Evolutionary conservation across 2,113 vertebrate genomes (phyloP), one percentile per base, ranked within the genome.

Genomic region (Hippotragus niger): DNA sequence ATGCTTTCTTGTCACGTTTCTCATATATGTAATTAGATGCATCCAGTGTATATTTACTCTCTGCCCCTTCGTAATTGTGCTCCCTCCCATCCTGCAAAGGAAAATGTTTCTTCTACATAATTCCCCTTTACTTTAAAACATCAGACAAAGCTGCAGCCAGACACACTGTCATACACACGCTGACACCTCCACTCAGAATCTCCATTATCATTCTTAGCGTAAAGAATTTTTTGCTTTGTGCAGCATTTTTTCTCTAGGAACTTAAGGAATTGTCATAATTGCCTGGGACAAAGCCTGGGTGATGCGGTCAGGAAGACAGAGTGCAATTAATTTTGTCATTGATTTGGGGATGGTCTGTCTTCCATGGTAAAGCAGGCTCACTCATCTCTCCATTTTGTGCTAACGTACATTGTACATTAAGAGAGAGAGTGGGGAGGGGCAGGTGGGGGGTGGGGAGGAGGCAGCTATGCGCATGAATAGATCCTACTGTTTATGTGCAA

Each of bases 231-330:
- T 96, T 96, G 92, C 97, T 96, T 91, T 84, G 62, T 84, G 96
- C 85, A 97, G 91, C 82, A 88, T 64, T 84, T 97, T 91, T 94
- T 95, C 6, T 14, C 80, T 82, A 52, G 86, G 55, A 84, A 94
- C 86, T 90, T 93, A 97, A 94, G 58, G 45, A 90, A 96, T 94
- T 98, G 94, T 96, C 93, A 80, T 96, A 97, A 98, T 97, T 97
- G 83, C 94, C 76, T 67, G 86, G 93, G 90, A 91, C 82, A 95
- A 97, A 94, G 94, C 71, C 36, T 33, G 78, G 85, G 43, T 17
- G 13, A 89, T 78, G 88, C 71, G 67, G 89, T 55, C 47, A 57
- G 71, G 76, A 91, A 97, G 94, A 83, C 31, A 95, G 96, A 95
- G 85, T 94, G 67, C 83, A 96, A 95, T 98, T 91, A 93, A 91